phyloP scores from a whole-genome alignment of 53 echinoderm and acorn worm genomes.

The Arbacia lixula region DNA sequence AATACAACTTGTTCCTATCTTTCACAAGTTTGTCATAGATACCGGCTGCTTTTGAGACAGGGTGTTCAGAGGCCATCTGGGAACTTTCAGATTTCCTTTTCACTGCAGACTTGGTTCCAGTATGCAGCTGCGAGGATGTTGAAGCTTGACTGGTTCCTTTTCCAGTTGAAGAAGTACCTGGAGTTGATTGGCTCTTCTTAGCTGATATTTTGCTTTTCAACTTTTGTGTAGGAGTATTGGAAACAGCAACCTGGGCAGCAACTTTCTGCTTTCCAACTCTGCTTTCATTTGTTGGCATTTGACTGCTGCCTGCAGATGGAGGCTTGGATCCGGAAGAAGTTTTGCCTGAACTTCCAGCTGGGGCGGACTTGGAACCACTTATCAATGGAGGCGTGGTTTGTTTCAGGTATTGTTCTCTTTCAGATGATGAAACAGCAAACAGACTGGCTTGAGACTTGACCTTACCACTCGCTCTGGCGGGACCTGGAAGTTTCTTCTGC shows the following conservation, averaged over 20 bases:
- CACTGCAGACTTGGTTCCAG: conserved; percentile 33
- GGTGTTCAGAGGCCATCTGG: not conserved
- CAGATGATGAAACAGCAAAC: too few relatives aligned
- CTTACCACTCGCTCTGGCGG: not conserved
- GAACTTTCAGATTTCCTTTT: conserved; percentile 47
- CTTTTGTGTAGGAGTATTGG: conserved; percentile 10
- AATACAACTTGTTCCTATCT: conserved; percentile 56
- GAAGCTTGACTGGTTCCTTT: too few relatives aligned
- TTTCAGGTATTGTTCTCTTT: too few relatives aligned
- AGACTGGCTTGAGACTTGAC: too few relatives aligned
- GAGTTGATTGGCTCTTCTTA: conserved; percentile 25
- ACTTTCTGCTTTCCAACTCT: too few relatives aligned
- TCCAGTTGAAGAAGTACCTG: conserved; percentile 35
- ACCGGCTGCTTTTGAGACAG: conserved; percentile 35
- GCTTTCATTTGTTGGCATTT: too few relatives aligned
- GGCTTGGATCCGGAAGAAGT: not conserved
- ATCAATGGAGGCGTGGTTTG: not conserved
- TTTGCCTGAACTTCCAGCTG: not conserved
- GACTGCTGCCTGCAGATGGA: conserved; percentile 8
- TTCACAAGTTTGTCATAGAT: conserved; percentile 51
- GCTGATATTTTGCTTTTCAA: conserved; percentile 25
- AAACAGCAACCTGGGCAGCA: too few relatives aligned
- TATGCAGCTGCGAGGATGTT: not conserved
- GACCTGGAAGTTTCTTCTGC: conserved; percentile 7
- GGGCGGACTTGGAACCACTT: conserved; percentile 6